A percentile compares a stretch with the other conserved stretches of the same genome.
Conservation (phyloP, 2,113 vertebrate species). For the Chitala chitala region DNA sequence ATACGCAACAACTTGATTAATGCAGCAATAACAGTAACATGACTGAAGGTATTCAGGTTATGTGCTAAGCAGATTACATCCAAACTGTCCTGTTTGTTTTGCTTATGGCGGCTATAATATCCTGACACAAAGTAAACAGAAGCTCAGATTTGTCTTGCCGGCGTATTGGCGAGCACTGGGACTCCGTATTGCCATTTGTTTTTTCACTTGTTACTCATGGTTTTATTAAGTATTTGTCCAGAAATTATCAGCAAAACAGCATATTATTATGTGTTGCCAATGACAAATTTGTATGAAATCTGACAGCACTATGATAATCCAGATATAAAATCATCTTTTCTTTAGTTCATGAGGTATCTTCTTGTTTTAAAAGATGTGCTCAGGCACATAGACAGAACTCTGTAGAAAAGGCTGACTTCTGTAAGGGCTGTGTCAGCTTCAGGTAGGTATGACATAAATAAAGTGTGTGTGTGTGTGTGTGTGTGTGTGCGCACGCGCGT, state of each 20-base stretch:
- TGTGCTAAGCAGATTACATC: conserved; percentile 98
- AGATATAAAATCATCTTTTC: too few species aligned
- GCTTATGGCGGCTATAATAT: conserved; percentile 70
- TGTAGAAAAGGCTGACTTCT: too few species aligned
- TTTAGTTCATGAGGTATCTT: too few species aligned
- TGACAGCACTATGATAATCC: too few species aligned
- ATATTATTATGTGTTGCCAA: not conserved
- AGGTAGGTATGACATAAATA: too few species aligned
- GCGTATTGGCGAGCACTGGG: conserved; percentile 18
- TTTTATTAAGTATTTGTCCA: not conserved
- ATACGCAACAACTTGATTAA: conserved; percentile 99
- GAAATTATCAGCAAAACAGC: not conserved
- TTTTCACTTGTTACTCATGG: not conserved
- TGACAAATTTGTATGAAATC: too few species aligned
- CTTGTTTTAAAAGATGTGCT: too few species aligned
- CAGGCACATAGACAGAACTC: too few species aligned
- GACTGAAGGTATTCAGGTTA: conserved; percentile 99
- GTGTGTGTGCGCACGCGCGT: too few species aligned
- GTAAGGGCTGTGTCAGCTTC: too few species aligned
- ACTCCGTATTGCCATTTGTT: too few species aligned
- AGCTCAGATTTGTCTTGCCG: conserved; percentile 52
- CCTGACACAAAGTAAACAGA: conserved; percentile 48
- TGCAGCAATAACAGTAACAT: conserved; percentile 98
- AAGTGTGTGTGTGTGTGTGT: too few species aligned
- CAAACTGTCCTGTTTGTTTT: conserved; percentile 98